Percentiles rank a stretch among this genome's conserved stretches.
Evolutionary conservation across 2,113 vertebrate species (phyloP).

Genomic region (Platichthys flesus): DNA sequence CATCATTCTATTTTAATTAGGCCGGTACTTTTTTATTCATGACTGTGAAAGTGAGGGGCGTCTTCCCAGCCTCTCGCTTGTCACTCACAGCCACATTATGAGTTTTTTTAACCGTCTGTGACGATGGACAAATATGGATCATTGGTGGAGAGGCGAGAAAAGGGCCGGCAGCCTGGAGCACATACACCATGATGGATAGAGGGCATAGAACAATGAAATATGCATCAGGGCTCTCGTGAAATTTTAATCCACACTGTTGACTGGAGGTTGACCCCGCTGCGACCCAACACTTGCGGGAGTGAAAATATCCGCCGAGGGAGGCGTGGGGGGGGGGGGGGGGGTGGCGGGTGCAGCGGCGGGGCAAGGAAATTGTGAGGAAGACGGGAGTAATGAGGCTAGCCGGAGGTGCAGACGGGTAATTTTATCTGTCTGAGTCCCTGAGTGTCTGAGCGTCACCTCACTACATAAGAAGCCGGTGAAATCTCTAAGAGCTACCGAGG

Average conservation of each 20-base stretch:
- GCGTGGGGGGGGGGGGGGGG: conserved; percentile 25
- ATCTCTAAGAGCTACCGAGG: conserved; percentile 10
- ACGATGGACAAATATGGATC: conserved; percentile 43
- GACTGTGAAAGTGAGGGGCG: conserved; percentile 15
- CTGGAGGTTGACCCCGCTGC: conserved; percentile 73
- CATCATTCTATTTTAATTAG: neutral
- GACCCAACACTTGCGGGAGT: conserved; percentile 72
- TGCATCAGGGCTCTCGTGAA: conserved; percentile 74
- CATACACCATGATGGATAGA: conserved; percentile 62
- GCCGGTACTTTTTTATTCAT: conserved; percentile 3
- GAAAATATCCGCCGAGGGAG: conserved; percentile 64
- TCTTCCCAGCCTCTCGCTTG: conserved; percentile 19
- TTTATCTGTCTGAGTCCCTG: conserved; percentile 65
- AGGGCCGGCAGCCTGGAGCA: conserved; percentile 48
- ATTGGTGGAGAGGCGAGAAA: neutral
- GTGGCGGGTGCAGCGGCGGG: conserved; percentile 27
- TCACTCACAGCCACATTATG: conserved; percentile 28
- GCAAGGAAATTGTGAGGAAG: conserved; percentile 49
- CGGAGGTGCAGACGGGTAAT: conserved; percentile 56
- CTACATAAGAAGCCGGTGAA: conserved; percentile 27
- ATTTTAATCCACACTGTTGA: conserved; percentile 79
- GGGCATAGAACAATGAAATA: conserved; percentile 74
- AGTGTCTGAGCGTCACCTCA: conserved; percentile 49
- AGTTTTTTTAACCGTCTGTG: conserved; percentile 30
- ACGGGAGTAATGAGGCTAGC: conserved; percentile 63